Evolutionary conservation across 2,888 invertebrate species (phyloP).

Genomic region (Dryobota labecula): DNA sequence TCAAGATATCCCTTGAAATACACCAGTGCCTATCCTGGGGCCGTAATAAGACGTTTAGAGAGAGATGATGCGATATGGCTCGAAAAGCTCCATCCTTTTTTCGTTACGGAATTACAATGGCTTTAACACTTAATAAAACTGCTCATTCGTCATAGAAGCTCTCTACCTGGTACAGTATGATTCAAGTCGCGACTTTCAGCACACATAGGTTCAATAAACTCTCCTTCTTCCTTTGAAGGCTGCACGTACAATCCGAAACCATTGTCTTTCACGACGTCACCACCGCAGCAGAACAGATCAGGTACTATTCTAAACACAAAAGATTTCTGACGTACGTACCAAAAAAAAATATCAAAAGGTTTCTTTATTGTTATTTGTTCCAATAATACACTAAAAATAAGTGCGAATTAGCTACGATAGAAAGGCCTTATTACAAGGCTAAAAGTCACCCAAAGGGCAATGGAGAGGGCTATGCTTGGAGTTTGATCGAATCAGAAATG

Average conservation of each 20-base stretch:
- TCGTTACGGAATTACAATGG: not conserved
- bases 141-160: not conserved
- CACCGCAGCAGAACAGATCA: slow-evolving; percentile 90
- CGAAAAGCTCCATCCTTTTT: not conserved
- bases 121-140: not conserved
- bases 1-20: not conserved
- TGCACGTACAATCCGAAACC: slow-evolving; percentile 89
- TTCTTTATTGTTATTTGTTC: not conserved
- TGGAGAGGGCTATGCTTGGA: too few relatives aligned
- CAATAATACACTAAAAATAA: not conserved
- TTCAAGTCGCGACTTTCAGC: slow-evolving; percentile 86
- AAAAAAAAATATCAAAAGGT: not conserved
- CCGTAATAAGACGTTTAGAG: not conserved
- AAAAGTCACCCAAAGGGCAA: too few relatives aligned
- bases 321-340: not conserved
- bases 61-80: not conserved
- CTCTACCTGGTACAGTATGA: slow-evolving; percentile 86
- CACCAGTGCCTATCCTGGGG: too few relatives aligned
- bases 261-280: slow-evolving; percentile 90
- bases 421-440: too few relatives aligned
- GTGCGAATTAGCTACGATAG: not conserved
- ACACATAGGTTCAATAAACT: slow-evolving; percentile 74
- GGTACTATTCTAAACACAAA: slow-evolving; percentile 84
- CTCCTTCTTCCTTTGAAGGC: slow-evolving; percentile 73
- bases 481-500: too few relatives aligned